These are phyloP conservation scores for Corydoras sp. DNA, from an alignment of 2,113 vertebrate genomes.

Conservation along the genomic window DNA sequence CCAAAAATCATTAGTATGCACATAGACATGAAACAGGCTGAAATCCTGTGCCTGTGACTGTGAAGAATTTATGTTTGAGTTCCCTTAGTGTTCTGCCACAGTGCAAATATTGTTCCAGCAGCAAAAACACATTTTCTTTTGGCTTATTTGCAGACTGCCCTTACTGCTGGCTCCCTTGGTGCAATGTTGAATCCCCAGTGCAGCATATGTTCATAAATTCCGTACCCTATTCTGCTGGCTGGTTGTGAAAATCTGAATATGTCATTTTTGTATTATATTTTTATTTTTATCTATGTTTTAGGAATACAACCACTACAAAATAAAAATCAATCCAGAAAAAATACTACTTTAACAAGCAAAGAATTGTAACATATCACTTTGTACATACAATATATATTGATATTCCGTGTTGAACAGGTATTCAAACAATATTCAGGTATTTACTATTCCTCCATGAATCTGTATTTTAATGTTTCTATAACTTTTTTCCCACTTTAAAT, in stretches of 20 bases:
- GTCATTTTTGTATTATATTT: constrained; percentile 11
- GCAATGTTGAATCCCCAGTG: constrained; percentile 26
- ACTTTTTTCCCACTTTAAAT: too few relatives aligned
- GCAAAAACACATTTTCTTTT: constrained; percentile 18
- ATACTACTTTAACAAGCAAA: too few relatives aligned
- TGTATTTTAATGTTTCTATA: too few relatives aligned
- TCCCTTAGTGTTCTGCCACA: constrained; percentile 28
- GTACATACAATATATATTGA: too few relatives aligned
- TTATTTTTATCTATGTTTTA: constrained; percentile 7
- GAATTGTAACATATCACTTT: too few relatives aligned
- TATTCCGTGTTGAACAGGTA: too few relatives aligned
- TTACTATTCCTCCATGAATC: too few relatives aligned
- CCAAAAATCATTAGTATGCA: constrained; percentile 6
- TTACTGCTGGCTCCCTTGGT: constrained; percentile 12
- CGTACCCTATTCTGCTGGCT: constrained; percentile 9
- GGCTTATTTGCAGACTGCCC: constrained; percentile 34
- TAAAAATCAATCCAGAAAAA: not conserved
- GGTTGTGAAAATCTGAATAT: constrained; percentile 9
- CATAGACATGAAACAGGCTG: not conserved
- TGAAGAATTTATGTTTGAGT: constrained; percentile 26
- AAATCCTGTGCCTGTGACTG: constrained; percentile 13
- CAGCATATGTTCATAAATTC: constrained; percentile 13
- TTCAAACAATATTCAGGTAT: too few relatives aligned
- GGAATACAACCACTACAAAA: constrained; percentile 14
- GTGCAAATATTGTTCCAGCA: constrained; percentile 38